Base-by-base conservation (phyloP, 2,888 invertebrate genomes). In the Heliconius ethilla region DNA sequence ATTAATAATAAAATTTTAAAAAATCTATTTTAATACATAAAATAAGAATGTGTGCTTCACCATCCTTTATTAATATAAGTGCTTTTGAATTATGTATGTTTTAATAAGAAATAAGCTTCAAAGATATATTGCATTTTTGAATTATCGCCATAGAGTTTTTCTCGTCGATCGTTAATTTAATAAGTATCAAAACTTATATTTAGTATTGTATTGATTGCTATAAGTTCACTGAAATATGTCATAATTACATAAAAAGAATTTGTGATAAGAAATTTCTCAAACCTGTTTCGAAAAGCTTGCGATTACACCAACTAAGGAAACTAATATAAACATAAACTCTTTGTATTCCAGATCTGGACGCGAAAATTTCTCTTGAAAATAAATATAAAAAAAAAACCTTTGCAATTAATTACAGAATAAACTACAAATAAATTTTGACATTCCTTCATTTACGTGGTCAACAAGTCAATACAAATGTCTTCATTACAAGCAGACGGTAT, bases 381-480 rank as follows among this genome's bases (percentile, higher is more conserved):
- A 59, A 62, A 67, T 59, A 74, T 77, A 74, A 40, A 40, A 11
- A 59, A 59, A 77, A 73, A 74, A 77, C 1, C 37, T 74, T 62
- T 51, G 29, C 45, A 79, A 80, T 80, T 75, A 81, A 80, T 82
- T 78, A 78, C 76, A 73, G 63, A 76, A 78, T 77, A 75, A 79
- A 80, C 79, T 79, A 70, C 78, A 73, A 74, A 75, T 78, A 76
- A 74, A 75, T 78, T 78, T 79, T 75, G 76, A 80, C 76, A 82
- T 83, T 83, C 86, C 86, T 88, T 85, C 86, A 88, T 89, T 89
- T 89, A 90, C 86, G 84, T 85, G 88, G 85, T 87, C 88, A 87
- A 87, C 87, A 87, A 83, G 83, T 88, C 86, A 89, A 89, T 91
- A 89, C 88, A 88, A 90, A 92, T 89, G 90, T 90, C 92, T 92